Conservation (phyloP, 2,888 invertebrate genomes). For the Belgica antarctica region DNA sequence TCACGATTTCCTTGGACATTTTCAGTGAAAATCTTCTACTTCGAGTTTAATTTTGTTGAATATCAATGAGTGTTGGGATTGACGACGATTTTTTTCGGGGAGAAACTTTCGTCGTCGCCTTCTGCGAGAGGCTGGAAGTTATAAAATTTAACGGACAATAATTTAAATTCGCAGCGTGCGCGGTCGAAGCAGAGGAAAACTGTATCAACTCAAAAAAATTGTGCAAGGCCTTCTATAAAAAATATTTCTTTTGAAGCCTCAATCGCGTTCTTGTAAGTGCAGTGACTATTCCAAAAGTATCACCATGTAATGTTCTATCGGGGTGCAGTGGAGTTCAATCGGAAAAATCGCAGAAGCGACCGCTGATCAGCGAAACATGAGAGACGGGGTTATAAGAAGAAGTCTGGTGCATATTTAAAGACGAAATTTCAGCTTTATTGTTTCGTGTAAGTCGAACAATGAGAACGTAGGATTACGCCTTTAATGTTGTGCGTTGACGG, state of each 20-base stretch:
- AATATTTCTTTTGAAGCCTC: no score
- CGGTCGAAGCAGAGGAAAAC: no score
- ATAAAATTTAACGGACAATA: no score
- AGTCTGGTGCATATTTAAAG: slow-evolving; percentile 21
- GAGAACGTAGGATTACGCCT: background rate
- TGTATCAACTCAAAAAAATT: background rate
- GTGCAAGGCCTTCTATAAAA: no score
- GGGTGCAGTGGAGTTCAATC: background rate
- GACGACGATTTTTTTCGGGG: no score
- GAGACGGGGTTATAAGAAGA: slow-evolving; percentile 34
- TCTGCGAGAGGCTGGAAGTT: no score
- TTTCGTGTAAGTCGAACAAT: slow-evolving; percentile 23
- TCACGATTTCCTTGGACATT: slow-evolving; percentile 40
- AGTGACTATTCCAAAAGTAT: no score
- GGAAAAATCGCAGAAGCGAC: background rate
- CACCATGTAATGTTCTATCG: slow-evolving; percentile 11
- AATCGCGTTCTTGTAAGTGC: no score
- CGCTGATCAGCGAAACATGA: slow-evolving; percentile 23
- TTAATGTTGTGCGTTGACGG: background rate
- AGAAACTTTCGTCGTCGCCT: no score
- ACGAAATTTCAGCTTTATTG: slow-evolving; percentile 20
- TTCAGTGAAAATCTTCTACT: slow-evolving; percentile 6
- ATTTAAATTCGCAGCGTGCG: no score
- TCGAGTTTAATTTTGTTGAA: no score
- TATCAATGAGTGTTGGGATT: no score